Evolutionary conservation across 2,888 invertebrate genomes (phyloP).

Genomic region (Pseudeuparius sepicola): DNA sequence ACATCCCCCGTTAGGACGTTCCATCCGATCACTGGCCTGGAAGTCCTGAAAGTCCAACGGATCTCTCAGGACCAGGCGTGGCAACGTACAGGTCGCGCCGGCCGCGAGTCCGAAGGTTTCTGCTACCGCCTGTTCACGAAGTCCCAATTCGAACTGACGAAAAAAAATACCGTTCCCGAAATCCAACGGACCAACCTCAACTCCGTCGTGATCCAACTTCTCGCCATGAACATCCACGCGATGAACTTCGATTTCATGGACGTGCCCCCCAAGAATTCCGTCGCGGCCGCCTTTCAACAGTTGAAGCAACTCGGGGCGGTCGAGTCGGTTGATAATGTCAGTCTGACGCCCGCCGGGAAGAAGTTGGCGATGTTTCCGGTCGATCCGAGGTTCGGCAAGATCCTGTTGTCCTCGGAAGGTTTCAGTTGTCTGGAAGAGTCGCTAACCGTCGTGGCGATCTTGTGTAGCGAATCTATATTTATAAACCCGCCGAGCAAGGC

Average conservation of each 20-base stretch:
- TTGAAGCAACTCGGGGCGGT: constrained; percentile 64
- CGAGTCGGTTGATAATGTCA: constrained; percentile 45
- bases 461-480: constrained; percentile 84
- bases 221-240: constrained; percentile 76
- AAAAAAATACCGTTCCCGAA: constrained; percentile 72
- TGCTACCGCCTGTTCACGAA: constrained; percentile 85
- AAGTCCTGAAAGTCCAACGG: constrained; percentile 67
- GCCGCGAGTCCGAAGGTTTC: constrained; percentile 72
- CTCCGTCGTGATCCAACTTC: constrained; percentile 68
- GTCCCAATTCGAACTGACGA: constrained; percentile 61
- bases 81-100: constrained; percentile 89
- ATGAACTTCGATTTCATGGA: constrained; percentile 85
- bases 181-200: constrained; percentile 61
- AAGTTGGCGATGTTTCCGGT: constrained; percentile 87
- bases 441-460: constrained; percentile 73
- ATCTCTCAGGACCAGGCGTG: constrained; percentile 88
- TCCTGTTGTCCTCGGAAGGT: constrained; percentile 52
- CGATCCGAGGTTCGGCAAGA: constrained; percentile 80
- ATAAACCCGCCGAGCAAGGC: constrained; percentile 62
- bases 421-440: constrained; percentile 72
- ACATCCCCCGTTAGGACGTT: constrained; percentile 61
- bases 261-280: constrained; percentile 64
- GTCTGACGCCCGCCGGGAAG: constrained; percentile 76
- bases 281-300: constrained; percentile 53
- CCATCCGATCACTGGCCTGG: constrained; percentile 72